Percentiles rank a stretch among this genome's conserved stretches.
Conservation (phyloP, 2,888 invertebrate genomes). For the Serripes groenlandicus region DNA sequence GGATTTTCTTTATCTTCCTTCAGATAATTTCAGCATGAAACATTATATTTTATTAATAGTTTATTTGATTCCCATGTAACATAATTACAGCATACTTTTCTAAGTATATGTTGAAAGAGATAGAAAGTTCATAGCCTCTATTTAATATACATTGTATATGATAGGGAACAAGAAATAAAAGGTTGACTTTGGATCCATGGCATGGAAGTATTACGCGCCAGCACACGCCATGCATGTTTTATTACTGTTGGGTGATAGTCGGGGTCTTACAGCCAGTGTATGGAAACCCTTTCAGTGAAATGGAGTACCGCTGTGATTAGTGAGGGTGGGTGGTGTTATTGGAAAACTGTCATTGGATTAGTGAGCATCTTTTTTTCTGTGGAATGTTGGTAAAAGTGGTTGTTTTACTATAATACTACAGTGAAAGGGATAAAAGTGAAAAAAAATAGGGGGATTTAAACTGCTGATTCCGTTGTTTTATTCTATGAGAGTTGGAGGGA, state of each 20-base stretch:
- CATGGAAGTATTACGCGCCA: too few species aligned
- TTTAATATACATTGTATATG: background rate
- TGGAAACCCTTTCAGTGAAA: background rate
- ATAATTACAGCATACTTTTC: too few species aligned
- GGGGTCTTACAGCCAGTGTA: background rate
- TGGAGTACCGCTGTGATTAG: background rate
- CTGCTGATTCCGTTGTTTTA: background rate
- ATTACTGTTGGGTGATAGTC: background rate
- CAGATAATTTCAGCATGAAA: too few species aligned
- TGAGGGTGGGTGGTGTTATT: conserved; percentile 2
- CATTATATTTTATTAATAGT: too few species aligned
- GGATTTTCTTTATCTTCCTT: too few species aligned
- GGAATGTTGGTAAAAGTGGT: conserved; percentile 3
- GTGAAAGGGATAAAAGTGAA: background rate
- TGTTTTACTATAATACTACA: background rate
- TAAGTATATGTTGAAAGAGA: too few species aligned
- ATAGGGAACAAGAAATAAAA: background rate
- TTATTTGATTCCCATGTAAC: too few species aligned
- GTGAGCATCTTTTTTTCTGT: conserved; percentile 4
- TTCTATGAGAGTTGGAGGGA: background rate
- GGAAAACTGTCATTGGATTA: conserved; percentile 12
- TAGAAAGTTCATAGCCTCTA: too few species aligned
- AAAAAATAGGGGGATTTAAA: background rate
- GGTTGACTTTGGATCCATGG: too few species aligned
- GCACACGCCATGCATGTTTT: background rate